Percentiles rank a stretch among this genome's conserved stretches.
Evolutionary conservation across 2,113 vertebrate species (phyloP).

Genomic region (Bufo bufo): DNA sequence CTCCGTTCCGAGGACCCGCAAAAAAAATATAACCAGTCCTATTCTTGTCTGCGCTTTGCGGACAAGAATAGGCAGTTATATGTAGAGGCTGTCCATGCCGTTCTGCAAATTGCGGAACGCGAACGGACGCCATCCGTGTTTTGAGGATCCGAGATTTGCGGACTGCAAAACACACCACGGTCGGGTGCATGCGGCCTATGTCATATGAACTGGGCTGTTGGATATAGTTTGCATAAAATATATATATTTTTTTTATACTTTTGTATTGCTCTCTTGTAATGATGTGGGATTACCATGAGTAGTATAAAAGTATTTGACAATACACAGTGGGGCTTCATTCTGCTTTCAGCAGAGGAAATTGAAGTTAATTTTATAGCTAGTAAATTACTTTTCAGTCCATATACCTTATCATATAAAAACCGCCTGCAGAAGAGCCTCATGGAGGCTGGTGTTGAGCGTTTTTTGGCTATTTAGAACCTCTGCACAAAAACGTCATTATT

Average conservation of each 20-base stretch:
- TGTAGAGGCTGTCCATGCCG: too few relatives aligned
- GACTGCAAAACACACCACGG: too few relatives aligned
- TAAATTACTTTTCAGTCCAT: slow-evolving; percentile 35
- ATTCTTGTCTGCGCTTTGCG: too few relatives aligned
- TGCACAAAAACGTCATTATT: slow-evolving; percentile 11
- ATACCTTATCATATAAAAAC: slow-evolving; percentile 8
- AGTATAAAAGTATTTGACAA: neutral
- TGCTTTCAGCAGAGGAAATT: slow-evolving; percentile 20
- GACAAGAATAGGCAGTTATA: too few relatives aligned
- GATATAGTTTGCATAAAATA: neutral
- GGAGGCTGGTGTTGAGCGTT: neutral
- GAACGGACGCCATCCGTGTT: too few relatives aligned
- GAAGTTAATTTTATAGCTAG: slow-evolving; percentile 18
- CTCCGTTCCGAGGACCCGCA: too few relatives aligned
- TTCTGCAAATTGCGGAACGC: too few relatives aligned
- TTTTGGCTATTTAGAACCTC: neutral
- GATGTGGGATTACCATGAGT: neutral
- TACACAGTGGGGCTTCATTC: neutral
- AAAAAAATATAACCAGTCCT: too few relatives aligned
- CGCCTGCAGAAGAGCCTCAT: neutral
- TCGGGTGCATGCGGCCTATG: too few relatives aligned
- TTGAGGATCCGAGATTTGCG: too few relatives aligned
- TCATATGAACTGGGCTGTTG: neutral
- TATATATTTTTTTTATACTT: neutral
- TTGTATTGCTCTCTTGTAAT: neutral